Base-by-base conservation (phyloP, 2,888 invertebrate genomes). In the Chrysotoxum bicinctum region DNA sequence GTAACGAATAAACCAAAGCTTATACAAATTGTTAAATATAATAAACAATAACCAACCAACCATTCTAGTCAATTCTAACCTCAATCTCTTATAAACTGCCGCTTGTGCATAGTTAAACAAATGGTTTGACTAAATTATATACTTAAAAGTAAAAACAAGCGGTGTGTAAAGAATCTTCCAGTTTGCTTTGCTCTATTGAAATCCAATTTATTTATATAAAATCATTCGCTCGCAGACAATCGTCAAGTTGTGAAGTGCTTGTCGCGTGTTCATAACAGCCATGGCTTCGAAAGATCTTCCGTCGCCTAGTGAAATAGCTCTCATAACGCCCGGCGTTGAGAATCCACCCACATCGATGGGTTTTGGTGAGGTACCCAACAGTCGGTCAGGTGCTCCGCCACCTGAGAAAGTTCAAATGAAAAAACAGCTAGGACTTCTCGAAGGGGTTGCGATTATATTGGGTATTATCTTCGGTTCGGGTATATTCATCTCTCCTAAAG, bases 391-490 rank as follows among this genome's bases (percentile, higher is more conserved):
- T 26, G 45, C 9, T 14, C 66, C 9, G 5, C 16, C 10, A 23
- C 1, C 58, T 50, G 94, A 93, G 80, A 95, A 94, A 91, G 94
- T 96, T 19, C 94, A 94, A 90, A 95, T 98, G 94, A 97, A 97
- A 90, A 97, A 98, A 90, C 96, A 97, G 90, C 93, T 98, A 19
- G 98, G 98, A 0, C 93, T 98, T 56, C 92, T 97, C 8, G 98
- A 98, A 93, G 98, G 98, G 10, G 96, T 98, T 19, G 97, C 98
- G 40, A 97, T 98, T 87, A 98, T 98, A 89, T 93, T 98, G 82
- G 98, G 98, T 75, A 97, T 98, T 73, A 98, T 98, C 89, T 96
- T 98, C 89, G 99, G 99, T 16, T 98, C 98, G 88, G 97, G 97
- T 35, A 99, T 99, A 90, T 99, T 99, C 91, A 96, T 99, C 87